Percentiles rank a stretch among this genome's conserved stretches.
phyloP scores from a whole-genome alignment of 1,140 invertebrate species.

The Bombus impatiens region DNA sequence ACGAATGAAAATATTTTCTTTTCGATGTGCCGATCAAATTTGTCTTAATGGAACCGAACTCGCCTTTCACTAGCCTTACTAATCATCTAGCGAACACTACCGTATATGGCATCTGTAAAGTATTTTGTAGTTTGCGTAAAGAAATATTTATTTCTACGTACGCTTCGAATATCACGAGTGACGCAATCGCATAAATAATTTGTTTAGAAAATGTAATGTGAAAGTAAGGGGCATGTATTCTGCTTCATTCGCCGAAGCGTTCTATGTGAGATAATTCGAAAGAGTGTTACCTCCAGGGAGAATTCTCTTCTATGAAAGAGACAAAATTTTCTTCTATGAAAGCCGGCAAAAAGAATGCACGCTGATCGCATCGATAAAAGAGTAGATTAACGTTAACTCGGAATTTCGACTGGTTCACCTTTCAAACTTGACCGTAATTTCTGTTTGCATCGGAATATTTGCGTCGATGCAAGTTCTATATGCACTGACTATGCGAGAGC shows the following conservation, averaged over 20 bases:
- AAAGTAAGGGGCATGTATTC: neutral
- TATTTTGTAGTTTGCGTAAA: neutral
- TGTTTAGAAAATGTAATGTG: neutral
- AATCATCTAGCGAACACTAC: neutral
- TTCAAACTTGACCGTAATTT: slow-evolving; percentile 39
- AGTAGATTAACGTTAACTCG: slow-evolving; percentile 17
- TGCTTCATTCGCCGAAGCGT: neutral
- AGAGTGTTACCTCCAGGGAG: neutral
- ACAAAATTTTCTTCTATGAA: neutral
- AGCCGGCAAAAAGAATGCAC: neutral
- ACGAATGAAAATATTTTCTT: slow-evolving; percentile 19
- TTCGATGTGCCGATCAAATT: neutral
- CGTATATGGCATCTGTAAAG: neutral
- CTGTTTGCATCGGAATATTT: slow-evolving; percentile 29
- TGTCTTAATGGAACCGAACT: neutral
- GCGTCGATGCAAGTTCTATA: slow-evolving; percentile 39
- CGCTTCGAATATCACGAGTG: neutral
- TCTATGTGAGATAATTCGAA: neutral
- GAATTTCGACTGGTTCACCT: slow-evolving; percentile 63
- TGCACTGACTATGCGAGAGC: slow-evolving; percentile 38
- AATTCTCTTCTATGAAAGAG: neutral
- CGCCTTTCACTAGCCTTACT: too few species aligned
- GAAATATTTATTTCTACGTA: neutral
- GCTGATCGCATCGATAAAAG: neutral
- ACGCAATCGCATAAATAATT: neutral